Evolutionary conservation across 2,888 invertebrate genomes (phyloP).

Genomic region (Hydroisotoma schaefferi): DNA sequence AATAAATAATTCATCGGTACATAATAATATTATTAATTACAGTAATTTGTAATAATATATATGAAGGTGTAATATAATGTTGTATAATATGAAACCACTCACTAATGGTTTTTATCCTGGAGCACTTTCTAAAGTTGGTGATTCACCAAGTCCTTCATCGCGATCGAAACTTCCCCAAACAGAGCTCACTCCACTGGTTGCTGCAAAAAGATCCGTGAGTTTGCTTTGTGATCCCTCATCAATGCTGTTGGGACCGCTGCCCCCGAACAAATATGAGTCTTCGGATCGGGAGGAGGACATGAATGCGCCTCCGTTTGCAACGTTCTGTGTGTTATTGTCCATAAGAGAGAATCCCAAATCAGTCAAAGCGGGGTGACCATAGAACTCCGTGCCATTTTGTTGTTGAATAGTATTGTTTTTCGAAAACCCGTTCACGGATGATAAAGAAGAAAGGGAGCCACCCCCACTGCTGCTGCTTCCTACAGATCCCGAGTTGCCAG

Average conservation of each 20-base stretch:
- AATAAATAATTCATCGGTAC: constrained; percentile 5
- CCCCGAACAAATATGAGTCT: constrained; percentile 44
- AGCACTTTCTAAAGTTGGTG: constrained; percentile 78
- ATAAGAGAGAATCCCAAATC: constrained; percentile 41
- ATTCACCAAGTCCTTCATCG: constrained; percentile 83
- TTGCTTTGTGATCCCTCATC: constrained; percentile 40
- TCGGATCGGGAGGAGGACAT: constrained; percentile 44
- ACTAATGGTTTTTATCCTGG: constrained; percentile 50
- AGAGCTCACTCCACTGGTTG: constrained; percentile 49
- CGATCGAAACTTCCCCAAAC: constrained; percentile 63
- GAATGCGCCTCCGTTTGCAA: constrained; percentile 31
- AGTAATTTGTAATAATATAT: neutral
- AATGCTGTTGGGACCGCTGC: constrained; percentile 43
- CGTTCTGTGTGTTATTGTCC: constrained; percentile 22
- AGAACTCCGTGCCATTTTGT: constrained; percentile 18
- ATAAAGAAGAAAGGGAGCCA: constrained; percentile 45
- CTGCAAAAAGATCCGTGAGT: constrained; percentile 41
- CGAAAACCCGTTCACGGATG: constrained; percentile 44
- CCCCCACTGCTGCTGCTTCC: constrained; percentile 43
- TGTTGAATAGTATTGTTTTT: constrained; percentile 14
- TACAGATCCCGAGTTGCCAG: constrained; percentile 22
- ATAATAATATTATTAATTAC: neutral
- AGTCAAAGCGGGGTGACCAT: constrained; percentile 19
- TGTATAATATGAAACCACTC: neutral
- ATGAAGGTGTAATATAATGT: neutral